These are phyloP conservation scores for Lerema accius DNA, from an alignment of 1,140 invertebrate species.

Conservation along the genomic window DNA sequence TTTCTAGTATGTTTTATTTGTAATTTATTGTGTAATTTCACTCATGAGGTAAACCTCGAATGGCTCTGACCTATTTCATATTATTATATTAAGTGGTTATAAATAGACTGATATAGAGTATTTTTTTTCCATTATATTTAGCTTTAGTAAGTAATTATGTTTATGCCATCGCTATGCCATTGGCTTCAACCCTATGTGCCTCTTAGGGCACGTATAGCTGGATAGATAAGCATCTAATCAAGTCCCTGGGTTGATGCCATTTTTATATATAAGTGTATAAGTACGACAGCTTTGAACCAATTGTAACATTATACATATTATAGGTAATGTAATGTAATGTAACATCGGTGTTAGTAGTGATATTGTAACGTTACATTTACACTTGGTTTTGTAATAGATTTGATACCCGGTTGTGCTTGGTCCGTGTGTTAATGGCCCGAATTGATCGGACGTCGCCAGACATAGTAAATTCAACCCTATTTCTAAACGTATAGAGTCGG, in stretches of 20 bases:
- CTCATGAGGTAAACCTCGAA: constrained; percentile 32
- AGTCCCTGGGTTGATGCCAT: neutral
- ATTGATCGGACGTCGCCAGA: constrained; percentile 5
- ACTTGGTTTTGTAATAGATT: constrained; percentile 2
- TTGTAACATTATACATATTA: constrained; percentile 27
- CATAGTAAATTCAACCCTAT: too few relatives aligned
- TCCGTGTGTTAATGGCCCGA: neutral
- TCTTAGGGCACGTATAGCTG: neutral
- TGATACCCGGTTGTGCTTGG: constrained; percentile 13
- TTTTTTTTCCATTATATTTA: constrained; percentile 36
- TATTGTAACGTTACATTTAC: constrained; percentile 16
- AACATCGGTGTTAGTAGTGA: constrained; percentile 28
- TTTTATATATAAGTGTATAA: constrained; percentile 28
- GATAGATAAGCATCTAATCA: neutral
- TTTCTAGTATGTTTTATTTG: constrained; percentile 10
- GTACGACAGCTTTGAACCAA: constrained; percentile 31
- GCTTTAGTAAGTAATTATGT: constrained; percentile 29
- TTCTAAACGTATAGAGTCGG: too few relatives aligned
- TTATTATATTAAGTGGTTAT: constrained; percentile 61
- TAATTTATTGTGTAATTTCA: constrained; percentile 36
- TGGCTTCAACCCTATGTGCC: neutral
- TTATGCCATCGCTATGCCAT: constrained; percentile 16
- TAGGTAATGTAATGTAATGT: constrained; percentile 22
- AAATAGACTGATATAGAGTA: constrained; percentile 60
- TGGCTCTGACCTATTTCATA: constrained; percentile 57